Base-by-base conservation (phyloP, 2,113 vertebrate species). In the Blennius ocellaris region DNA sequence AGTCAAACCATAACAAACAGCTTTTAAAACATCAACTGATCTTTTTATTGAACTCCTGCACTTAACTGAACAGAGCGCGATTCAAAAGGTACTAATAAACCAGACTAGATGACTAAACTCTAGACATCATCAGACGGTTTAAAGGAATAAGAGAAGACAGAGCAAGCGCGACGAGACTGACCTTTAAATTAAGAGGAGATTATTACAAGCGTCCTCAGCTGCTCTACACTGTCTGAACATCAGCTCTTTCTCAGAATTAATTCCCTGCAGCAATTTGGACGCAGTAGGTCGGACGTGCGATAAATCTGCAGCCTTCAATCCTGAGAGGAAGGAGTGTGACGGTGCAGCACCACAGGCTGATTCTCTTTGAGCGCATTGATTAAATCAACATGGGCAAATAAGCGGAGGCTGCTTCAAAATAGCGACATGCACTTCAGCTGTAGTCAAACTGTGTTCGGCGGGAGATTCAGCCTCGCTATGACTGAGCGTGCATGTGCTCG, bases 191-290 rank as follows among this genome's bases (percentile, higher is more conserved):
- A 43, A 48, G 30, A 38, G 30, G 15, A n/a, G 53, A 39, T 50
- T 61, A 37, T 39, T 66, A 44, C 39, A 47, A 15, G 47, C 30
- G 21, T 43, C 39, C n/a, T 40, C 53, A 53, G 58, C 45, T 69
- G 68, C 40, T 53, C 62, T 59, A 68, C 7, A 55, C 30, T 17
- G 16, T 14, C 14, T 56, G 48, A 38, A 53, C 62, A 14, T 50
- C 15, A 50, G 59, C 71, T 50, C 11, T 3, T 38, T 69, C 41
- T 59, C 55, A 59, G 70, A 63, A 63, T 51, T 30, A 11, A 78
- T 50, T 74, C 38, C 73, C 30, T 63, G 70, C 62, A 78, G 58
- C 66, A 52, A 63, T 68, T 47, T 62, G 73, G 64, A 49, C 3
- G 71, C 72, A 60, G 70, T 60, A 40, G 48, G 58, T 59, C 38